Conservation (phyloP, 2,113 vertebrate species). For the Hippocampus barbouri region DNA sequence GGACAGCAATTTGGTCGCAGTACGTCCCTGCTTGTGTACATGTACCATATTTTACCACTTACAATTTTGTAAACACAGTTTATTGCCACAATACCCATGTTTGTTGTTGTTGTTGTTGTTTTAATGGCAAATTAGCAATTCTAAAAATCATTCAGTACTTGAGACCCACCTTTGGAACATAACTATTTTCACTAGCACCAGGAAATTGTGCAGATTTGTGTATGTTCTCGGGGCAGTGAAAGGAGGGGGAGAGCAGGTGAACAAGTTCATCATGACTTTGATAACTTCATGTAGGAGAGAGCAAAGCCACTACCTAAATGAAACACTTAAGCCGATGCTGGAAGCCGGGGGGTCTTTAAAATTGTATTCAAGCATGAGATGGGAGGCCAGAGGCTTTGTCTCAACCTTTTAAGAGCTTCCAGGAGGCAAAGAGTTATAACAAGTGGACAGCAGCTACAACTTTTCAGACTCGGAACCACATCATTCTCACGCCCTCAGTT, state of each 20-base stretch:
- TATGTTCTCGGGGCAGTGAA: slow-evolving; percentile 7
- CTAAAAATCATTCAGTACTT: neutral
- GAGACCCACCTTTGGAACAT: neutral
- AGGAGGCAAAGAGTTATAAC: slow-evolving; percentile 68
- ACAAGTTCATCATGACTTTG: slow-evolving; percentile 42
- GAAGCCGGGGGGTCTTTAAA: slow-evolving; percentile 30
- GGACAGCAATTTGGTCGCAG: too few species aligned
- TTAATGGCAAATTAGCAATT: too few species aligned
- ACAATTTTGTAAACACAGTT: too few species aligned
- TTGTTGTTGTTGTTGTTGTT: too few species aligned
- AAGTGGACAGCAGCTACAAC: slow-evolving; percentile 62
- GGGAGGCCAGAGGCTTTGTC: slow-evolving; percentile 36
- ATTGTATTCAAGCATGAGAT: slow-evolving; percentile 31
- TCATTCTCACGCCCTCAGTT: slow-evolving; percentile 74
- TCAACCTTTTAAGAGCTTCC: slow-evolving; percentile 52
- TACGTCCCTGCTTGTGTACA: too few species aligned
- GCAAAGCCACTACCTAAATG: slow-evolving; percentile 21
- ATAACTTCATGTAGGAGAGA: slow-evolving; percentile 9
- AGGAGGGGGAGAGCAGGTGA: slow-evolving; percentile 39
- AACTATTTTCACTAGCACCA: slow-evolving; percentile 7
- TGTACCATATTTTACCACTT: too few species aligned
- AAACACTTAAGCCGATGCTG: slow-evolving; percentile 30
- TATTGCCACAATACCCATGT: too few species aligned
- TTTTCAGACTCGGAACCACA: slow-evolving; percentile 64
- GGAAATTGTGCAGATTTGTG: slow-evolving; percentile 23